Evolutionary conservation across 2,888 invertebrate genomes (phyloP).

Genomic region (Pelosia muscerda): DNA sequence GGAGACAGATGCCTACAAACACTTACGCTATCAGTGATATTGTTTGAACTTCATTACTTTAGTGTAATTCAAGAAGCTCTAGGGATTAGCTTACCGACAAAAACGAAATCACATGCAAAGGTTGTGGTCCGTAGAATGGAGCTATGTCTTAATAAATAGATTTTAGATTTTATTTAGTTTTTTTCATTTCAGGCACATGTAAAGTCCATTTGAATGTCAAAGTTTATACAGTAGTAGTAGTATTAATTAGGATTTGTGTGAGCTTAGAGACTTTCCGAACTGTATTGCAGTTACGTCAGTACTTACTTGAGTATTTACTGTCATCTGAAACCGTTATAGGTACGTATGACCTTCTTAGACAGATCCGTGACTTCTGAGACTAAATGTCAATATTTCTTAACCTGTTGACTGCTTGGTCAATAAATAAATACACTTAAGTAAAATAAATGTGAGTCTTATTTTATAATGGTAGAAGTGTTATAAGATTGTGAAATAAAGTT

Average conservation of each 20-base stretch:
- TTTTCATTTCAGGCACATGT: no score
- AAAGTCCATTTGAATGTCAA: no score
- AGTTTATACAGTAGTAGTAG: not conserved
- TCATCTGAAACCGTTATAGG: not conserved
- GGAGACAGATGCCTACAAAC: not conserved
- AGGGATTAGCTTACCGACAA: no score
- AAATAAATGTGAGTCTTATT: not conserved
- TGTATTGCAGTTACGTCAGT: not conserved
- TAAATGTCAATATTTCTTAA: not conserved
- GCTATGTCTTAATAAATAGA: no score
- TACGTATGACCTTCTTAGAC: not conserved
- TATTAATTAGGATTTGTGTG: not conserved
- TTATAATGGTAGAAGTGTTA: not conserved
- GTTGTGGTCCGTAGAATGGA: no score
- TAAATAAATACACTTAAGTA: not conserved
- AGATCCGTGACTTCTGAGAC: not conserved
- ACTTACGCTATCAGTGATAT: not conserved
- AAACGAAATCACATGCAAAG: no score
- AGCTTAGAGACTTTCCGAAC: not conserved
- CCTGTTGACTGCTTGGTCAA: not conserved
- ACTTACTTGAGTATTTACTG: not conserved
- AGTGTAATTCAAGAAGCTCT: not conserved
- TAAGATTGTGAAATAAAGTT: not conserved
- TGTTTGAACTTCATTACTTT: not conserved
- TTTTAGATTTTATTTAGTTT: no score